A percentile compares a stretch with the other conserved stretches of the same genome.
These are phyloP conservation scores for Chrysochloris asiatica DNA, from an alignment of 2,113 vertebrate species.

Conservation along the genomic window DNA sequence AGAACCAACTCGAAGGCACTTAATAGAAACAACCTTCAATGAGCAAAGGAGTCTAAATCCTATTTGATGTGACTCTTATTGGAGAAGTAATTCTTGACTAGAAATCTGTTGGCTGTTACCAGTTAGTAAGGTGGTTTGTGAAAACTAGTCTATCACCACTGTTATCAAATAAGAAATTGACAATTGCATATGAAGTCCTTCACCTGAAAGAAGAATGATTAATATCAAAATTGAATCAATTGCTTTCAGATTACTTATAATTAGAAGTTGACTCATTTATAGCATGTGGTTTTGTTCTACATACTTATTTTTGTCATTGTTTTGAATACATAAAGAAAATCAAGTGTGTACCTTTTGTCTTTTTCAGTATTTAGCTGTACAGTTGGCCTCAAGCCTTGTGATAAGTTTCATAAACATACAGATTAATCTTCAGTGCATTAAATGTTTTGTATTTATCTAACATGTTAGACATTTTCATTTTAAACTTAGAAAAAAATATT, in stretches of 20 bases:
- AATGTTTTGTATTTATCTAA: conserved; percentile 64
- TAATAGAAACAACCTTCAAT: neutral
- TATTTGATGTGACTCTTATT: neutral
- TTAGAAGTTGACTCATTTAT: conserved; percentile 14
- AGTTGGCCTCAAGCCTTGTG: conserved; percentile 49
- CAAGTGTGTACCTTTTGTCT: conserved; percentile 36
- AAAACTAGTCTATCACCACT: neutral
- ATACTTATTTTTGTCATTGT: conserved; percentile 35
- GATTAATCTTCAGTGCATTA: conserved; percentile 66
- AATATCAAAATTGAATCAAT: neutral
- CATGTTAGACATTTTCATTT: conserved; percentile 59
- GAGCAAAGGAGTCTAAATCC: neutral
- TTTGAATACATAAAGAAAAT: conserved; percentile 50
- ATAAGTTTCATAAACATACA: conserved; percentile 54
- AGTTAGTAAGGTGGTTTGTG: neutral
- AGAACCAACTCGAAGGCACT: no score
- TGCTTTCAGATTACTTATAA: conserved; percentile 42
- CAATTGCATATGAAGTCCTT: neutral
- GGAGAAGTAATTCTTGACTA: neutral
- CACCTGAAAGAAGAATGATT: conserved; percentile 28
- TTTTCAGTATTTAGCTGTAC: conserved; percentile 56
- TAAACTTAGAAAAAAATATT: conserved; percentile 50
- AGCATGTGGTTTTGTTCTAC: conserved; percentile 45
- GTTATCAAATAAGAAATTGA: neutral
- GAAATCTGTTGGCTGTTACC: neutral